Evolutionary conservation across 2,797 vertebrate species (phyloP).

Genomic region (Hippocampus kuda): DNA sequence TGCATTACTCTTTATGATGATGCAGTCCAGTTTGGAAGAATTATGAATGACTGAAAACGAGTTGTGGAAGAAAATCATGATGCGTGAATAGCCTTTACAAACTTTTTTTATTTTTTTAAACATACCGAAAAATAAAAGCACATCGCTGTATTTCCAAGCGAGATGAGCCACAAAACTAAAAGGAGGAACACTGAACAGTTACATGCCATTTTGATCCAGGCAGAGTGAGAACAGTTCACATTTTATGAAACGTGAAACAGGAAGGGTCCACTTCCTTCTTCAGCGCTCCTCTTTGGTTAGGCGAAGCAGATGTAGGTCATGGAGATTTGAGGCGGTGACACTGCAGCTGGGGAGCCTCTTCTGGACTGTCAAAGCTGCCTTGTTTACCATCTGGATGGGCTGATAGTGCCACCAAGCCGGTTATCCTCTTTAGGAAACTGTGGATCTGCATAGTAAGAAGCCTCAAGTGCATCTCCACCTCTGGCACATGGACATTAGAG

Average conservation of each 20-base stretch:
- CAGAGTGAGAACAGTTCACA: conserved; percentile 20
- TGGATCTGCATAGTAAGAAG: conserved; percentile 55
- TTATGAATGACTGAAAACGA: too few relatives aligned
- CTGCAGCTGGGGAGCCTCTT: conserved; percentile 55
- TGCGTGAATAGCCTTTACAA: neutral
- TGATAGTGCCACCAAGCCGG: conserved; percentile 58
- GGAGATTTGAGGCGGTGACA: conserved; percentile 53
- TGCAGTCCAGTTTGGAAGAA: neutral
- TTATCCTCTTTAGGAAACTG: conserved; percentile 56
- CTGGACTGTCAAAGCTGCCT: conserved; percentile 55
- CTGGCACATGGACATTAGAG: conserved; percentile 7
- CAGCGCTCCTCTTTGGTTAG: conserved; percentile 31
- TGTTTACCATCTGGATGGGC: conserved; percentile 58
- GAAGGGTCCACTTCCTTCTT: conserved; percentile 40
- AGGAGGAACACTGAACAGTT: neutral
- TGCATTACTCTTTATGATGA: neutral
- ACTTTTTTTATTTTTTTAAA: neutral
- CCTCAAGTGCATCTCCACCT: conserved; percentile 28
- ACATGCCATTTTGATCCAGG: neutral
- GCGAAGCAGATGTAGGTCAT: conserved; percentile 62
- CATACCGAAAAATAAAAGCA: neutral
- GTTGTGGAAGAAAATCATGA: neutral
- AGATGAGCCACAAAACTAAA: neutral
- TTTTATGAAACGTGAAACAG: conserved; percentile 34
- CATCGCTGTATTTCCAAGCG: neutral